Conservation (phyloP, 1,140 invertebrate genomes). For the Pantala flavescens region DNA sequence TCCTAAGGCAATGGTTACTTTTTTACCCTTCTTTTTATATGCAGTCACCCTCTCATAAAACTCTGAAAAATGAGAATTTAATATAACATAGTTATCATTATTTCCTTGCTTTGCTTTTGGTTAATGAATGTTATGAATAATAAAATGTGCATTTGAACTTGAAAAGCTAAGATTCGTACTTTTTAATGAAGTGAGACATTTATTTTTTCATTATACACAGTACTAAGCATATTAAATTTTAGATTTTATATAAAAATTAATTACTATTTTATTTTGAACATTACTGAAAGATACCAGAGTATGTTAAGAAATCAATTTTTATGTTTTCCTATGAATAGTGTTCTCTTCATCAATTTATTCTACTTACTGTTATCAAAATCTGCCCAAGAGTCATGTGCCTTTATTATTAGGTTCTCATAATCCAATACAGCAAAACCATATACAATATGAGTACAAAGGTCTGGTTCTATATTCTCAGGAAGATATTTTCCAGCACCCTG, state of each 20-base stretch:
- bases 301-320: too few species aligned
- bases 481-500: constrained; percentile 66
- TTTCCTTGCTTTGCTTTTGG: not conserved
- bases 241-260: too few species aligned
- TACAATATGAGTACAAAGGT: constrained; percentile 81
- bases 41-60: constrained; percentile 74
- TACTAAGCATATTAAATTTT: too few species aligned
- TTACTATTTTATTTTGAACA: too few species aligned
- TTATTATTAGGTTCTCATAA: constrained; percentile 61
- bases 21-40: constrained; percentile 66
- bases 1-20: constrained; percentile 71
- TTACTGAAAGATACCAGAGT: too few species aligned
- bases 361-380: constrained; percentile 72
- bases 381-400: constrained; percentile 78
- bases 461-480: constrained; percentile 74
- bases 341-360: not conserved
- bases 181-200: too few species aligned
- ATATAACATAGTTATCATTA: not conserved
- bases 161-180: too few species aligned
- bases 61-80: constrained; percentile 36
- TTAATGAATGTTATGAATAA: too few species aligned
- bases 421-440: constrained; percentile 86
- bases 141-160: too few species aligned
- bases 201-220: too few species aligned
- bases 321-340: too few species aligned